phyloP scores from a whole-genome alignment of 2,888 invertebrate genomes.

The Hofmannophila pseudospretella region DNA sequence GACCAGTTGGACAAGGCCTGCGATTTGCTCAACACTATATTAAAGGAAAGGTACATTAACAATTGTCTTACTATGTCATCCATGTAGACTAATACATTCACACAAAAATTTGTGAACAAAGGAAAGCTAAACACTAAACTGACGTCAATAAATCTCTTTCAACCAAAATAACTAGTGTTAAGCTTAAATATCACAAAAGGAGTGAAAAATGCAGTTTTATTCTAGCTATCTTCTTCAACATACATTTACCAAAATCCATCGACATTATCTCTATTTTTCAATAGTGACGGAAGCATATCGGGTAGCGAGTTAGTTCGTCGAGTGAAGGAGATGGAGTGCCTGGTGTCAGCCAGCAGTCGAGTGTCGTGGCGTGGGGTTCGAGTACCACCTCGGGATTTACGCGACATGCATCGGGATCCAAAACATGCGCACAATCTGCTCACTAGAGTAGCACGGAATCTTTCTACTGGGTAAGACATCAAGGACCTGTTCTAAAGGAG shows the following conservation, averaged over 20 bases:
- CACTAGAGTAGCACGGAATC: constrained; percentile 11
- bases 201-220: too few species aligned
- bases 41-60: constrained; percentile 50
- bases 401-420: constrained; percentile 15
- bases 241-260: too few species aligned
- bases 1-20: constrained; percentile 80
- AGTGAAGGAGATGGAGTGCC: constrained; percentile 64
- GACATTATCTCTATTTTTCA: too few species aligned
- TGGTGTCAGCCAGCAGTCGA: constrained; percentile 67
- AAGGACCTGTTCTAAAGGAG: too few species aligned
- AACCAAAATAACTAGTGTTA: too few species aligned
- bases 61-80: too few species aligned
- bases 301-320: constrained; percentile 62
- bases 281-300: constrained; percentile 54
- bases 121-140: too few species aligned
- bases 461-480: constrained; percentile 7
- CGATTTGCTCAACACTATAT: constrained; percentile 74
- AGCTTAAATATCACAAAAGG: too few species aligned
- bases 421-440: constrained; percentile 16
- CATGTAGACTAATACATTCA: neutral
- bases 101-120: too few species aligned
- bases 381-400: constrained; percentile 55
- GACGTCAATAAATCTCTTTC: too few species aligned
- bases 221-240: too few species aligned
- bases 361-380: constrained; percentile 66